Evolutionary conservation across 2,113 vertebrate species (phyloP), one percentile per base, ranked within the genome.

Genomic region (Silurus glanis): DNA sequence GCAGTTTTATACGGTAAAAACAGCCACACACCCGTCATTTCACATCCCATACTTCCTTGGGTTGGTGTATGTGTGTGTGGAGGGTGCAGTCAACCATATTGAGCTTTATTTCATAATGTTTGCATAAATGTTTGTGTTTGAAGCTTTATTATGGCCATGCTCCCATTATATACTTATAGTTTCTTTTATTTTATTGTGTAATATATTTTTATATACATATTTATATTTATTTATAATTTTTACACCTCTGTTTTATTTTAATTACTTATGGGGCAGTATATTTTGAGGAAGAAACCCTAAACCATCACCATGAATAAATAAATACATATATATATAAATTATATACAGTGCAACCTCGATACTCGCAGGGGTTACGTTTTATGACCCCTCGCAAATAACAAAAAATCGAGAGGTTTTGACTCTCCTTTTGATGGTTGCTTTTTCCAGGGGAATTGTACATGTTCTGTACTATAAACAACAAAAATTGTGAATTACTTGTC

Each of bases 1-100:
- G 94, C 96, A 93, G 92, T 97, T 89, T 91, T 94, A 94, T 93
- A 97, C 95, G 98, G 98, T 99, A 99, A 99, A 97, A 93, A 92
- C 92, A 95, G 93, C 89, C 58, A 75, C 66, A 80, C 85, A 80
- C 87, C 56, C 91, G 64, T 7, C 55, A 87, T 84, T 83, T 83
- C 64, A 80, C 90, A 84, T 84, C 86, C 89, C 88, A 86, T 91
- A 90, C 85, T 90, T 83, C 87, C 58, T 21, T 84, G 87, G 62
- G 51, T 80, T 69, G 89, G 87, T 92, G 78, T 85, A n/a, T 76
- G 81, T 62, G 71, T 82, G 59, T 82, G 56, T 90, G 87, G 45
- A 85, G 89, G 90, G 59, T 74, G 53, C 25, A 85, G 62, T 87
- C 83, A 80, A 89, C 93, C 93, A 93, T 93, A 10, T 23, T 72